These are phyloP conservation scores for Sthenelais limicola DNA, from an alignment of 2,888 invertebrate genomes.

Conservation along the genomic window DNA sequence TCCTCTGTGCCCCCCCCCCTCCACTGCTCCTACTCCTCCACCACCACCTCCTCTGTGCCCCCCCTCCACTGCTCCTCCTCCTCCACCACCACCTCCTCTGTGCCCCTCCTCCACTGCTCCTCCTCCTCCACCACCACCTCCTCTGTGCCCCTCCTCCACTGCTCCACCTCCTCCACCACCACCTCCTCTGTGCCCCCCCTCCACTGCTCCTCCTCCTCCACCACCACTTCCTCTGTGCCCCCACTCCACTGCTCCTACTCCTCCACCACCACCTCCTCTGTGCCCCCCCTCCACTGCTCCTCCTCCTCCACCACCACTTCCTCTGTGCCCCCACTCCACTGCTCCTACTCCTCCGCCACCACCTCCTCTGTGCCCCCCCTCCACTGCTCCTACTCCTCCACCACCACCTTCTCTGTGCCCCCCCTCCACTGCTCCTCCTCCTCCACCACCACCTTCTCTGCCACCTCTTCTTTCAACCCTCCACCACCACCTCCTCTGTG, in stretches of 20 bases:
- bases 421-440: not conserved
- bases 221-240: not conserved
- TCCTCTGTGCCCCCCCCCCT: too few relatives aligned
- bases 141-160: not conserved
- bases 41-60: too few relatives aligned
- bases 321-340: not conserved
- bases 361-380: not conserved
- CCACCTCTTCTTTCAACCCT: not conserved
- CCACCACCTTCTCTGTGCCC: not conserved
- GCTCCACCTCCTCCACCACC: constrained; percentile 9
- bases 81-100: not conserved
- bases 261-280: not conserved
- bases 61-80: constrained; percentile 10
- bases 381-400: not conserved
- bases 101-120: constrained; percentile 3
- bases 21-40: too few relatives aligned
- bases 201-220: not conserved
- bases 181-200: not conserved
- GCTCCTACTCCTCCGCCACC: not conserved
- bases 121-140: constrained; percentile 6
- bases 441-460: not conserved
- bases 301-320: not conserved
- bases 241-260: not conserved
- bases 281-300: not conserved
- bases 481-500: not conserved